phyloP scores from a whole-genome alignment of 2,113 vertebrate genomes.

The Lagopus muta region DNA sequence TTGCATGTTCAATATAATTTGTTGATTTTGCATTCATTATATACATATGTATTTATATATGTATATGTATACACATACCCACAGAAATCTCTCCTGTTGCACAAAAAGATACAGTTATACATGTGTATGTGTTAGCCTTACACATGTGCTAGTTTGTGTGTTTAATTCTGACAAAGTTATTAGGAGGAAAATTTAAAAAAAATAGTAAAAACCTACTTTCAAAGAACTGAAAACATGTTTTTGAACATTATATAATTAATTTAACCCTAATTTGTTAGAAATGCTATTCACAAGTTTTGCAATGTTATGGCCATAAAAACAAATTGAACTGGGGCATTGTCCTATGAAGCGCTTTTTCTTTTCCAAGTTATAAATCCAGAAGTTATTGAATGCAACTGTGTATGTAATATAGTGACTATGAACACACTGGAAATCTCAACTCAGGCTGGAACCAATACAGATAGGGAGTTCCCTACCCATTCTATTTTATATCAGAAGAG shows the following conservation, averaged over 20 bases:
- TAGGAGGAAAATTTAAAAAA: background rate
- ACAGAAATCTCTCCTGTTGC: fast-evolving
- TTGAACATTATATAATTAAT: background rate
- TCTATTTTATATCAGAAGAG: background rate
- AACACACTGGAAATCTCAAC: background rate
- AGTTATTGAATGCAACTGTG: background rate
- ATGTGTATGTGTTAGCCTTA: background rate
- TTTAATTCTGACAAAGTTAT: background rate
- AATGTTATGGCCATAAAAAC: background rate
- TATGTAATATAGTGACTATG: background rate
- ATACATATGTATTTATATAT: background rate
- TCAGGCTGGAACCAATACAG: background rate
- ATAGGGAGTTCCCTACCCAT: background rate
- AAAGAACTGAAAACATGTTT: background rate
- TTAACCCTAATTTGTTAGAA: background rate
- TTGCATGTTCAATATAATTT: background rate
- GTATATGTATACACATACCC: background rate
- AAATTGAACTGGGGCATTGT: background rate
- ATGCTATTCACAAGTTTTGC: background rate
- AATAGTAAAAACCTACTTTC: background rate
- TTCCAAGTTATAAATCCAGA: background rate
- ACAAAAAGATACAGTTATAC: background rate
- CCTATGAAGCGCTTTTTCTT: background rate
- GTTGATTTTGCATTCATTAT: background rate
- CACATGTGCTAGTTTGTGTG: too few relatives aligned